phyloP scores from a whole-genome alignment of 2,113 vertebrate species.

The Triplophysa tibetana region DNA sequence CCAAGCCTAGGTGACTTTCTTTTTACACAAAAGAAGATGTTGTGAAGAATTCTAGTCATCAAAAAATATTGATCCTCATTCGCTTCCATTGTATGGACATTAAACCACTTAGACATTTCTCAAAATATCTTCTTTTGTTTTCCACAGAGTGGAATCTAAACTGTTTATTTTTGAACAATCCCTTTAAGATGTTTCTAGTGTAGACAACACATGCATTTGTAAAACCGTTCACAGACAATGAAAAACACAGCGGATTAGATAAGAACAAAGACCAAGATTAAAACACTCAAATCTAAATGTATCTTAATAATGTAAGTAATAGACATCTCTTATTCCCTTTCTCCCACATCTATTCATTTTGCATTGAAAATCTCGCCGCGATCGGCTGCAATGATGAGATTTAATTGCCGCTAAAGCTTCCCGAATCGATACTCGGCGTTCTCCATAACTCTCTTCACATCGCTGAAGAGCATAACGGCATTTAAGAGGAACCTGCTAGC shows the following conservation, averaged over 20 bases:
- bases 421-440: constrained; percentile 9
- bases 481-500: constrained; percentile 47
- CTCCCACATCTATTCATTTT: neutral
- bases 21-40: no score
- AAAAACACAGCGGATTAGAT: neutral
- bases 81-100: no score
- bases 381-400: constrained; percentile 7
- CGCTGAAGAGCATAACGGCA: constrained; percentile 43
- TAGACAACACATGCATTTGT: no score
- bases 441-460: constrained; percentile 34
- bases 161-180: no score
- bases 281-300: neutral
- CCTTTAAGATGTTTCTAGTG: no score
- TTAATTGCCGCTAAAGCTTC: constrained; percentile 32
- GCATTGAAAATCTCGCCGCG: neutral
- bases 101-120: no score
- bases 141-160: no score
- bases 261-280: neutral
- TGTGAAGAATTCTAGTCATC: no score
- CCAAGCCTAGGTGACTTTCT: no score
- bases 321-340: neutral
- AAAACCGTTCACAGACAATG: no score
- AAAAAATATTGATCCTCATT: no score
- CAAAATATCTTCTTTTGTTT: no score
- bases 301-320: neutral